Evolutionary conservation across 2,888 invertebrate species (phyloP).

Genomic region (Oscheius myriophilus): DNA sequence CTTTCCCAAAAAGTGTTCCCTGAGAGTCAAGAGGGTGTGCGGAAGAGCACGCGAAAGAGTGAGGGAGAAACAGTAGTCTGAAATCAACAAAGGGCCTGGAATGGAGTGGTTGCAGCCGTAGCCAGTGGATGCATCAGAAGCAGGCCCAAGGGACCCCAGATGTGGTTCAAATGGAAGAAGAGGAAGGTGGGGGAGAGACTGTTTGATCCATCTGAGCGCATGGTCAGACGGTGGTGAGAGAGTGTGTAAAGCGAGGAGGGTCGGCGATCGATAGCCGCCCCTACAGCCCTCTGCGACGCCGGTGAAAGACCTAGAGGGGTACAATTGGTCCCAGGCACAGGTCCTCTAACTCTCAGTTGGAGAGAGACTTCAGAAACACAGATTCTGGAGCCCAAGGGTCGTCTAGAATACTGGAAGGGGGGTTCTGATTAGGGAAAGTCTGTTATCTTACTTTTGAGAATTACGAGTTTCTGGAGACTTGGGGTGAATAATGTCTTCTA

Average conservation of each 20-base stretch:
- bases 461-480: neutral
- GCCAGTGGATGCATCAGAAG: too few relatives aligned
- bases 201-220: constrained; percentile 32
- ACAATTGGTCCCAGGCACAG: neutral
- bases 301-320: neutral
- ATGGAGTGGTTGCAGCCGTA: too few relatives aligned
- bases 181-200: constrained; percentile 10
- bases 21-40: too few relatives aligned
- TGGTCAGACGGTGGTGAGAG: constrained; percentile 23
- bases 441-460: neutral
- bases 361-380: neutral
- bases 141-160: too few relatives aligned
- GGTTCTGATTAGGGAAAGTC: neutral
- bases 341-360: neutral
- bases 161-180: too few relatives aligned
- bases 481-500: neutral
- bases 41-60: too few relatives aligned
- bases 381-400: neutral
- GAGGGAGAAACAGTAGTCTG: too few relatives aligned
- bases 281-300: constrained; percentile 5
- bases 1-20: too few relatives aligned
- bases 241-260: constrained; percentile 13
- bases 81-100: too few relatives aligned
- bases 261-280: constrained; percentile 29
- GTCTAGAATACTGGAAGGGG: too few relatives aligned